phyloP scores from a whole-genome alignment of 2,797 vertebrate species.

The Semotilus atromaculatus region DNA sequence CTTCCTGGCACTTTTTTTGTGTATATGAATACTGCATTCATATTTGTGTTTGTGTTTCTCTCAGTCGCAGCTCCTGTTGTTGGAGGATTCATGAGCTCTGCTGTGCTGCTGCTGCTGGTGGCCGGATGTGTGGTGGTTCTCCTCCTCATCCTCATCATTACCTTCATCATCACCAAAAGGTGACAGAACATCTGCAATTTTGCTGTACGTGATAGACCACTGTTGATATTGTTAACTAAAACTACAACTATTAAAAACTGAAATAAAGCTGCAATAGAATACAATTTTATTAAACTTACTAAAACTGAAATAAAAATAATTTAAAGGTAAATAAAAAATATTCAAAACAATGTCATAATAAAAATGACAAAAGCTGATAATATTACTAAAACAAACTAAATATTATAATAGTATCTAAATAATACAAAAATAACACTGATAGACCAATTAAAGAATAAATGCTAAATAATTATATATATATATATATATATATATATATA shows the following conservation, averaged over 20 bases:
- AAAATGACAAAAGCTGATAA: background rate
- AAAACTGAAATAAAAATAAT: background rate
- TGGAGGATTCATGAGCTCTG: conserved; percentile 94
- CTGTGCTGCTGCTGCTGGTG: conserved; percentile 92
- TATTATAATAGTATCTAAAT: background rate
- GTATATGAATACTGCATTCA: background rate
- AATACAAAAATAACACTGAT: background rate
- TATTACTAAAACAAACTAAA: background rate
- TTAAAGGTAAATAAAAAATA: background rate
- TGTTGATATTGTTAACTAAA: background rate
- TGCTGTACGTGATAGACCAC: no score
- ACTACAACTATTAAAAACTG: background rate
- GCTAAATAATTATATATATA: no score
- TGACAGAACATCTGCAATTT: conserved; percentile 56
- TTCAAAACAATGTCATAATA: background rate
- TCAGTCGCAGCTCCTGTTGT: conserved; percentile 94
- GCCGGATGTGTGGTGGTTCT: conserved; percentile 91
- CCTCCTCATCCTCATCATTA: conserved; percentile 94
- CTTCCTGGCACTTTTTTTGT: background rate
- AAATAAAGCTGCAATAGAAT: background rate
- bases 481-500: no score
- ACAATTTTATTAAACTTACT: background rate
- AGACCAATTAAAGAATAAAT: conserved; percentile 15
- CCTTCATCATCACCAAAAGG: conserved; percentile 97
- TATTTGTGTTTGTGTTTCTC: background rate